Percentiles rank a stretch among this genome's conserved stretches.
phyloP scores from a whole-genome alignment of 2,113 vertebrate species.

The Rhadina sibilatrix region DNA sequence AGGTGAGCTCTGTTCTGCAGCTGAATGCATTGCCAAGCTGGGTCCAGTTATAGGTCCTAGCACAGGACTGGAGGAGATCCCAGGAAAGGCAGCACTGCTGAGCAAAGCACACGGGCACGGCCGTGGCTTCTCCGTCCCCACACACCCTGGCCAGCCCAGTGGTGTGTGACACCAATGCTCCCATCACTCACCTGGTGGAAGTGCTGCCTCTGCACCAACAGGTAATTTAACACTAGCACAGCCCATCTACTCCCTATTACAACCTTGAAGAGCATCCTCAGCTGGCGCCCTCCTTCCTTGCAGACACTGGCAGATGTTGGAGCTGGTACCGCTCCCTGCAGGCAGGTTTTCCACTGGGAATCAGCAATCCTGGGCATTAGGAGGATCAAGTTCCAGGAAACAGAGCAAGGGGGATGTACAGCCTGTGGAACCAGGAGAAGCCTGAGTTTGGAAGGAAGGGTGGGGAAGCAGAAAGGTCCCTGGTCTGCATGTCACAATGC shows the following conservation, averaged over 20 bases:
- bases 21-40: not conserved
- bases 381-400: not conserved
- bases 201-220: not conserved
- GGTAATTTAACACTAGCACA: not conserved
- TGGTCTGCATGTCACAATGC: not conserved
- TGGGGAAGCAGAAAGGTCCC: not conserved
- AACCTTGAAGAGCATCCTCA: not conserved
- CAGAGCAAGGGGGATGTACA: not conserved
- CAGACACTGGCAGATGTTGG: accelerated
- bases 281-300: not conserved
- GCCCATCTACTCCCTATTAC: accelerated
- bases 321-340: not conserved
- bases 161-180: not conserved
- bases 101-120: not conserved
- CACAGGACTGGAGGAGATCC: not conserved
- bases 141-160: accelerated
- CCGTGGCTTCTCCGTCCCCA: accelerated
- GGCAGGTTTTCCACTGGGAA: not conserved
- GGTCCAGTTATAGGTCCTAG: not conserved
- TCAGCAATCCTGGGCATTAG: not conserved
- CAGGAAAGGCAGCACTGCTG: not conserved
- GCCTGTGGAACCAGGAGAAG: not conserved
- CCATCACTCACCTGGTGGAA: not conserved
- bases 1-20: not conserved
- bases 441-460: not conserved